Evolutionary conservation across 2,888 invertebrate genomes (phyloP), one percentile per base, ranked within the genome.

Genomic region (Hermaeophaga mercurialis): DNA sequence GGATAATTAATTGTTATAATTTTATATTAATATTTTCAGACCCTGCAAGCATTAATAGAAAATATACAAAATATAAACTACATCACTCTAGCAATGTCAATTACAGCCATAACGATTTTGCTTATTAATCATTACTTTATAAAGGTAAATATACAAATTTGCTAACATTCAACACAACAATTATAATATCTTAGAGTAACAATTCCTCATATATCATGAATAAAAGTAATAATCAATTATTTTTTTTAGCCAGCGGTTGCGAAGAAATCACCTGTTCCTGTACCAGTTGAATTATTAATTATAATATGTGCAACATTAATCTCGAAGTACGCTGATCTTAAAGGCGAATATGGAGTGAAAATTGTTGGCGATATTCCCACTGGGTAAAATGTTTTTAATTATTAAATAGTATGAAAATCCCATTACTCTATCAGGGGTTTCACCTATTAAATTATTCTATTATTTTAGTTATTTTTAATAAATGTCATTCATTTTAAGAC

Each of bases 241-340:
- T 24, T 19, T 24, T 43, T 43, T 43, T 24, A 87, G 81, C 85
- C 86, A 0, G 77, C 79, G 66, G 67, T 83, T 11, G 79, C 80
- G 5, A 85, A 85, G 71, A 81, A 76, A 59, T 83, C 84, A 49
- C 80, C 81, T 36, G 82, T 90, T 70, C 91, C 91, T 0, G 74
- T 91, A 41, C 91, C 91, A 1, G 85, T 87, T 44, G 91, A 92
- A 72, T 78, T 92, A 22, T 80, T 91, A 36, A 85, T 85, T 18
- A 88, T 91, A 1, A 79, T 87, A 14, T 75, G 81, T 19, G 87
- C 87, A 54, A 89, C 90, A 1, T 66, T 87, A 9, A 78, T 85
- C 6, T 89, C 90, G 2, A 82, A 81, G 64, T 81, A 80, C 61
- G 77, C 80, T 33, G 68, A 84, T 41, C 78, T 91, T 26, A 66